A percentile compares a stretch with the other conserved stretches of the same genome.
Evolutionary conservation across 2,888 invertebrate genomes (phyloP).

Genomic region (Ochropacha duplaris): DNA sequence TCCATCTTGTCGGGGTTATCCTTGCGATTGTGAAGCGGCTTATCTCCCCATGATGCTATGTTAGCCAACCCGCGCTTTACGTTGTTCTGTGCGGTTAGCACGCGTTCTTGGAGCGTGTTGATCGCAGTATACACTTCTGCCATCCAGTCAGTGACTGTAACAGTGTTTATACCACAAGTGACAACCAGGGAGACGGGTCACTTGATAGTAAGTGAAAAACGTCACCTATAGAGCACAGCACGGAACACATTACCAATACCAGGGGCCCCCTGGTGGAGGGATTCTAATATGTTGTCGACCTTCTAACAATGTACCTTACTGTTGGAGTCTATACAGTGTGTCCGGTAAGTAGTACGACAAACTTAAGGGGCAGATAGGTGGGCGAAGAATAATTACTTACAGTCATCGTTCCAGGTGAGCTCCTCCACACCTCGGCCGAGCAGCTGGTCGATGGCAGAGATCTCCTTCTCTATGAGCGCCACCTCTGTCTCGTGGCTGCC

Average conservation of each 20-base stretch:
- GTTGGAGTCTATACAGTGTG: too few species aligned
- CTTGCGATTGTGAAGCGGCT: conserved; percentile 89
- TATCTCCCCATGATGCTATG: conserved; percentile 87
- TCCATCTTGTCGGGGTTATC: conserved; percentile 66
- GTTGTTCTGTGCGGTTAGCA: conserved; percentile 86
- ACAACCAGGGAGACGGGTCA: not conserved
- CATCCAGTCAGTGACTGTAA: conserved; percentile 86
- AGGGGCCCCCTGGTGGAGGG: too few species aligned
- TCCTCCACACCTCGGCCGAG: conserved; percentile 86
- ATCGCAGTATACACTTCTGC: conserved; percentile 86
- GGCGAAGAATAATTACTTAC: conserved; percentile 83
- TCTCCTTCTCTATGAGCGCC: conserved; percentile 88
- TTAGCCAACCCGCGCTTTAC: conserved; percentile 80
- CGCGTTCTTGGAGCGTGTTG: conserved; percentile 87
- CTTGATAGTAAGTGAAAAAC: too few species aligned
- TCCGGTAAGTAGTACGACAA: too few species aligned
- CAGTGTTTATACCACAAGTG: too few species aligned
- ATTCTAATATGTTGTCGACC: too few species aligned
- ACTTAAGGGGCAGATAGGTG: too few species aligned
- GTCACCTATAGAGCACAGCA: too few species aligned
- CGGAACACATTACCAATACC: too few species aligned
- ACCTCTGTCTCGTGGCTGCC: conserved; percentile 90
- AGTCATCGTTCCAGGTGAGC: conserved; percentile 91
- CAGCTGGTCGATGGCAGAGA: conserved; percentile 87
- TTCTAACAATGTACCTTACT: too few species aligned